phyloP scores from a whole-genome alignment of 2,888 invertebrate species.

The Epirrita christyi region DNA sequence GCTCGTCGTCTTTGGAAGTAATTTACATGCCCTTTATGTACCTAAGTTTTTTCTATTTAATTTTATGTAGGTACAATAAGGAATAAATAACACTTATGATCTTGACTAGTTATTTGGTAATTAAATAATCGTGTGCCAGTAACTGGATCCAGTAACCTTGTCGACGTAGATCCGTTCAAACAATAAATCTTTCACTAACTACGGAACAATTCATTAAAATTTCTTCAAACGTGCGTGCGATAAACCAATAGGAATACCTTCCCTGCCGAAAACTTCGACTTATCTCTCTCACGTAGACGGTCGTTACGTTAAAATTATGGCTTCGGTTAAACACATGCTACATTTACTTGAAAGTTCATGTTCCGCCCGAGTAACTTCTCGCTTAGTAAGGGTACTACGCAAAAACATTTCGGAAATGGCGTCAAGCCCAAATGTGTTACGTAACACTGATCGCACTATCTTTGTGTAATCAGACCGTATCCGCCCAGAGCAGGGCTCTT shows the following conservation, averaged over 20 bases:
- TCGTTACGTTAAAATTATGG: conserved; percentile 80
- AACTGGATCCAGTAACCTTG: conserved; percentile 38
- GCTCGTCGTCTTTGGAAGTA: no score
- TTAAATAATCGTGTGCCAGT: neutral
- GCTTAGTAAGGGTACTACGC: conserved; percentile 62
- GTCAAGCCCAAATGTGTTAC: conserved; percentile 46
- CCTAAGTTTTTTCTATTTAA: no score
- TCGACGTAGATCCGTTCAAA: conserved; percentile 23
- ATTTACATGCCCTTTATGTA: no score
- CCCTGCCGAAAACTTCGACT: conserved; percentile 77
- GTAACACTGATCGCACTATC: conserved; percentile 41
- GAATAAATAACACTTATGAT: no score
- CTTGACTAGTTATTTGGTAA: no score
- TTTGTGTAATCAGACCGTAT: conserved; percentile 46
- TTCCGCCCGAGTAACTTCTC: conserved; percentile 75
- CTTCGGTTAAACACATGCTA: conserved; percentile 82
- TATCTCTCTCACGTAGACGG: conserved; percentile 81
- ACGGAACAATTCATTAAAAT: conserved; percentile 75
- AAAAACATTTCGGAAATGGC: conserved; percentile 55
- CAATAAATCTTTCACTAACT: conserved; percentile 68
- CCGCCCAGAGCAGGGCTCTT: conserved; percentile 27
- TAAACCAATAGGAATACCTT: conserved; percentile 70
- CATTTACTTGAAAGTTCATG: conserved; percentile 81
- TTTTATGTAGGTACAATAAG: no score
- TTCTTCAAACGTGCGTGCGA: conserved; percentile 79